These are phyloP conservation scores for Pangasianodon gigas DNA, from an alignment of 2,113 vertebrate species.

Conservation along the genomic window DNA sequence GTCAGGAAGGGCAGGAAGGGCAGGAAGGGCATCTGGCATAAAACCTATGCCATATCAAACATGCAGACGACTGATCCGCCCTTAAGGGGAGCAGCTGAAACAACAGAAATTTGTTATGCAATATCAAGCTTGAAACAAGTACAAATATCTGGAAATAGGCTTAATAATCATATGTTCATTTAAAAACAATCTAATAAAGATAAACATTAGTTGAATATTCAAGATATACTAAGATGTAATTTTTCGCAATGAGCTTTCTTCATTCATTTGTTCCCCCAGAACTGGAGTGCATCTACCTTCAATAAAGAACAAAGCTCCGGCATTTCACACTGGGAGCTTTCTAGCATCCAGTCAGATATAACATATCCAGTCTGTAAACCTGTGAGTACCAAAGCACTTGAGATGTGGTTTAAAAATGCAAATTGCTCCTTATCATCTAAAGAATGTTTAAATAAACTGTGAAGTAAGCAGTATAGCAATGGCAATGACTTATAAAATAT, in stretches of 20 bases:
- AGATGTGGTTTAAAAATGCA: background rate
- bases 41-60: no score
- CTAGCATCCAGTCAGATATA: background rate
- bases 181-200: background rate
- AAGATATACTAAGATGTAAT: background rate
- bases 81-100: no score
- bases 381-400: background rate
- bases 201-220: background rate
- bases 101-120: no score
- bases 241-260: background rate
- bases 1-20: no score
- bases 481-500: background rate
- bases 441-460: background rate
- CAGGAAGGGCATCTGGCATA: no score
- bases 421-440: background rate
- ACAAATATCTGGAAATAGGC: background rate
- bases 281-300: slow-evolving; percentile 1
- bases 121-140: background rate
- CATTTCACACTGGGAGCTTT: background rate
- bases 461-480: background rate
- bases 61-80: no score
- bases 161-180: background rate
- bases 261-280: background rate
- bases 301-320: background rate
- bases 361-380: background rate